Conservation (phyloP, 1,140 invertebrate genomes). For the Sweltsa coloradensis region DNA sequence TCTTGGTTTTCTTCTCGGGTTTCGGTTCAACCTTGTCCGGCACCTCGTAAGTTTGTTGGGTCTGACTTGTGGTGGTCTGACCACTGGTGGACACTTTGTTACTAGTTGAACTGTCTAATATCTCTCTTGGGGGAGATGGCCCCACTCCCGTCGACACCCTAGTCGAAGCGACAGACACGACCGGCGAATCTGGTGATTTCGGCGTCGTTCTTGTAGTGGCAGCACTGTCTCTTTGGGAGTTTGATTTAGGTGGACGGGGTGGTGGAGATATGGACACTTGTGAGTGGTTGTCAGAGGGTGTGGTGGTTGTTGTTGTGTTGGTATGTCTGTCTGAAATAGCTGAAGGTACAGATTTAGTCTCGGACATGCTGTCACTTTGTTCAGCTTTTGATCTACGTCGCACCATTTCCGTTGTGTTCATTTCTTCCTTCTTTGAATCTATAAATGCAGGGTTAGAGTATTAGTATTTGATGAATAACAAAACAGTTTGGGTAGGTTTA, state of each 20-base stretch:
- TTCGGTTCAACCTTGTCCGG: not conserved
- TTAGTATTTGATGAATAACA: no score
- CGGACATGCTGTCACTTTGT: conserved; percentile 7
- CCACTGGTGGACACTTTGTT: not conserved
- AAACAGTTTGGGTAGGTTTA: no score
- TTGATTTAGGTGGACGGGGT: not conserved
- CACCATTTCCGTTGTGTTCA: conserved; percentile 5
- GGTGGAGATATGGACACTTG: conserved; percentile 3
- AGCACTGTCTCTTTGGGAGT: not conserved
- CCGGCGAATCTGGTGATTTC: not conserved
- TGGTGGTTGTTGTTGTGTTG: conserved; percentile 1
- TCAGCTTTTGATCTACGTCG: conserved; percentile 1
- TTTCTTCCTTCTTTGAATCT: conserved; percentile 2
- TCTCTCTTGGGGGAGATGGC: conserved; percentile 33
- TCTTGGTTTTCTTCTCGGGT: conserved; percentile 4
- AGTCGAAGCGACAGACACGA: conserved; percentile 14
- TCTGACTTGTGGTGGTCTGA: not conserved
- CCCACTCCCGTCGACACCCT: conserved; percentile 42
- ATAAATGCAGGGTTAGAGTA: no score
- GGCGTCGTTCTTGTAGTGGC: not conserved
- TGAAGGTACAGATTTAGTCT: conserved; percentile 9
- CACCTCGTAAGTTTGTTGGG: conserved; percentile 3
- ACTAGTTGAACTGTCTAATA: not conserved
- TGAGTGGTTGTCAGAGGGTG: conserved; percentile 6
- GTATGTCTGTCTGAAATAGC: conserved; percentile 7